Evolutionary conservation across 2,113 vertebrate species (phyloP), one percentile per base, ranked within the genome.

Genomic region (Albula glossodonta): DNA sequence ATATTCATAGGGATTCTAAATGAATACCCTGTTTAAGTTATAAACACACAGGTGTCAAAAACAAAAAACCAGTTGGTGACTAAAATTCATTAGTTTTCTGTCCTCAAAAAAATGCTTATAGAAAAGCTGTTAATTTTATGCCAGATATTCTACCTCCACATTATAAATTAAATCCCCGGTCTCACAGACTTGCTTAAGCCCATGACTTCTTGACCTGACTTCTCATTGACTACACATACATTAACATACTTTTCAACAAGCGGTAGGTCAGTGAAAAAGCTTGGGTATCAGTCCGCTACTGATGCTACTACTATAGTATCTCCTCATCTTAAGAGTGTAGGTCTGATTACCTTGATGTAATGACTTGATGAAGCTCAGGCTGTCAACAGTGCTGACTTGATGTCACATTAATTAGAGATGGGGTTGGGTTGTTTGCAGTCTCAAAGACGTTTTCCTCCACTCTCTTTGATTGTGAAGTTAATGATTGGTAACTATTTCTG

Each of bases 391-490:
- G 86, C 57, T 41, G 51, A 88, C 77, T 85, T 81, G 85, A 89
- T 80, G 86, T 90, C 86, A 89, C 92, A 90, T 91, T 86, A 90
- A 93, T 92, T 90, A 91, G 90, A 91, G 84, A 92, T 90, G 57
- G 79, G 84, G 25, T 8, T 83, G 51, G 89, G 74, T 88, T 91
- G 90, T 88, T 88, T 92, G 90, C 82, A 82, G 85, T 87, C 86
- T 57, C 31, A 41, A 85, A 53, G 63, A 77, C 50, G 77, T n/a
- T 50, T 66, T 81, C 52, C 89, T 81, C 90, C 89, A 83, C 87
- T 66, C 5, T 56, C 53, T 56, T 56, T 56, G 53, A 17, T 51
- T 78, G 85, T 85, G 53, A 74, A 87, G 57, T 78, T 53, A 87
- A 66, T 41, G 11, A 19, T 70, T 25, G 51, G 84, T 60, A 25